Conservation (phyloP, 2,113 vertebrate genomes). For the Dromiciops gliroides region DNA sequence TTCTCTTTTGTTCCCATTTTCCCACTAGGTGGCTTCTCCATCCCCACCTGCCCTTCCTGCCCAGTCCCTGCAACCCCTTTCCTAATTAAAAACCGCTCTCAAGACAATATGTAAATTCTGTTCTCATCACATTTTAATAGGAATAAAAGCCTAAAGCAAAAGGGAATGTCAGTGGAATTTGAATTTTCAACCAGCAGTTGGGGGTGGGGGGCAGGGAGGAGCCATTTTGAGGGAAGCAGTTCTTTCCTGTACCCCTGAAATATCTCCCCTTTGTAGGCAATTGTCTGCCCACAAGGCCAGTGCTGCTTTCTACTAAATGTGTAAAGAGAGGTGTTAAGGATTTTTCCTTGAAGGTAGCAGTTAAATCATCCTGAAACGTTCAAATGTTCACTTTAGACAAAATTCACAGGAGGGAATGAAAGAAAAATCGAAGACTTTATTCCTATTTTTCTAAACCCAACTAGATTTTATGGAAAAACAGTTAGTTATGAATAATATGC, state of each 20-base stretch:
- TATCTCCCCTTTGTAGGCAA: background rate
- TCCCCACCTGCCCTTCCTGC: background rate
- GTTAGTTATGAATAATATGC: too few species aligned
- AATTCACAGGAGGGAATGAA: rapidly evolving
- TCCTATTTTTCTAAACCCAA: background rate
- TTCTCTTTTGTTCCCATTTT: background rate
- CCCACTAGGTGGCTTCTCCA: background rate
- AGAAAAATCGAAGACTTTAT: rapidly evolving
- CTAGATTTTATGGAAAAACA: background rate
- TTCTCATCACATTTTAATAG: background rate
- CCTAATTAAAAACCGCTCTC: background rate
- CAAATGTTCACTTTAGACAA: background rate
- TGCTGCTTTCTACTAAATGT: background rate
- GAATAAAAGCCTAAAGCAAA: background rate
- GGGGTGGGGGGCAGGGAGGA: background rate
- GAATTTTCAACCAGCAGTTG: background rate
- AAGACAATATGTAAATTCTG: background rate
- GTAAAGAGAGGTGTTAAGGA: background rate
- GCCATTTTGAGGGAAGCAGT: background rate
- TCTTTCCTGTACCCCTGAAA: background rate
- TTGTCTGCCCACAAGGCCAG: background rate
- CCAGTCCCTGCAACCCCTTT: background rate
- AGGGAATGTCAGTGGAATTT: background rate
- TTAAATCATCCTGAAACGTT: background rate
- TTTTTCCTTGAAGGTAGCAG: background rate